phyloP scores from a whole-genome alignment of 2,113 vertebrate genomes.

The Athene cunicularia region DNA sequence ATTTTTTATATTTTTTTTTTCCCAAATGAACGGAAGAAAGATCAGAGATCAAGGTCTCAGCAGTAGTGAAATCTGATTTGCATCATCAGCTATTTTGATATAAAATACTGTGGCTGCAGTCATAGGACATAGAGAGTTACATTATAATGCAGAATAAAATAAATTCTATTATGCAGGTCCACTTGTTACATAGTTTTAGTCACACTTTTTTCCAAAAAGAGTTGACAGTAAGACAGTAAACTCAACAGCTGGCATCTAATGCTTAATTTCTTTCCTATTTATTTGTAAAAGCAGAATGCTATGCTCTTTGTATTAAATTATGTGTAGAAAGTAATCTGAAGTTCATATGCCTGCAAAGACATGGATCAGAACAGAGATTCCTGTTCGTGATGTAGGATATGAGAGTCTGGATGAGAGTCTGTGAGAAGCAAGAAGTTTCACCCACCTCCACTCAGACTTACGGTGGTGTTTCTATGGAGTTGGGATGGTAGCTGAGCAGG shows the following conservation, averaged over 20 bases:
- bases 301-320: neutral
- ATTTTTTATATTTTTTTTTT: neutral
- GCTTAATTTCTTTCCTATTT: neutral
- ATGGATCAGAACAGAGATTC: neutral
- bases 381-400: neutral
- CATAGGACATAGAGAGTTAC: neutral
- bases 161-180: neutral
- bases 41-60: slow-evolving; percentile 25
- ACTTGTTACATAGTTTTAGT: neutral
- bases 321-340: neutral
- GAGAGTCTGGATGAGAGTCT: neutral
- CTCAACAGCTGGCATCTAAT: neutral
- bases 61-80: neutral
- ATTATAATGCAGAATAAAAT: neutral
- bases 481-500: neutral
- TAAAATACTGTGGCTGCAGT: neutral
- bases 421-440: neutral
- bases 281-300: neutral
- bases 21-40: neutral
- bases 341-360: neutral
- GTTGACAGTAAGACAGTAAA: neutral
- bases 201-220: neutral
- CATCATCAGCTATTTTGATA: slow-evolving; percentile 13
- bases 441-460: neutral
- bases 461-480: neutral